Base-by-base conservation (phyloP, 2,888 invertebrate genomes). In the Didymodactylos carnosus region DNA sequence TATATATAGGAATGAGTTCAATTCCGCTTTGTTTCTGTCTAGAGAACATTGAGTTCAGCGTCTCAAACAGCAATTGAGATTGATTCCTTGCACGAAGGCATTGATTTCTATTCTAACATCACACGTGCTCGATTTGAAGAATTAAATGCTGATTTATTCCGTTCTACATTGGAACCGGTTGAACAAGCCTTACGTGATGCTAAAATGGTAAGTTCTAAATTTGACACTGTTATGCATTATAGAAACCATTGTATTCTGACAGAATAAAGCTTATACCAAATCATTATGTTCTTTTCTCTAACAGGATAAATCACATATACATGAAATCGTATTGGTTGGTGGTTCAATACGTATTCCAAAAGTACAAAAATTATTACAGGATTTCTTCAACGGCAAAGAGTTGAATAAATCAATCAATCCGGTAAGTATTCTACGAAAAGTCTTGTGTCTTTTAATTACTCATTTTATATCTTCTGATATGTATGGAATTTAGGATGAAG, bases 291-390 rank as follows among this genome's bases (percentile, higher is more conserved):
- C n/a, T n/a, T n/a, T n/a, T n/a, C n/a, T n/a, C n/a, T n/a, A n/a
- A n/a, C n/a, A n/a, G n/a, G 82, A 81, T 78, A 97, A 95, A 84
- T 85, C 88, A 5, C 88, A 88, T 79, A 89, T 97, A 85, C 91
- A 82, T 77, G 86, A 86, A 75, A 86, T 86, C 89, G 95, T 86
- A 73, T 79, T 86, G 75, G 86, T 86, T 75, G 95, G 95, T 78
- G 95, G 94, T 72, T 95, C 95, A 70, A 97, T 95, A 43, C 90
- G 95, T 85, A 95, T 97, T 80, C 97, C 95, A 73, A 95, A 94
- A 85, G 91, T 97, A 79, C 95, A 97, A 86, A 93, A 94, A 83
- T 87, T 97, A 75, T 87, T 98, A 75, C 94, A 95, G 76, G 83
- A 83, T 76, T 83, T 82, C 78, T 84, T 84, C 79, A 82, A 82